phyloP scores from a whole-genome alignment of 2,888 invertebrate genomes.

The Torymus texanus region DNA sequence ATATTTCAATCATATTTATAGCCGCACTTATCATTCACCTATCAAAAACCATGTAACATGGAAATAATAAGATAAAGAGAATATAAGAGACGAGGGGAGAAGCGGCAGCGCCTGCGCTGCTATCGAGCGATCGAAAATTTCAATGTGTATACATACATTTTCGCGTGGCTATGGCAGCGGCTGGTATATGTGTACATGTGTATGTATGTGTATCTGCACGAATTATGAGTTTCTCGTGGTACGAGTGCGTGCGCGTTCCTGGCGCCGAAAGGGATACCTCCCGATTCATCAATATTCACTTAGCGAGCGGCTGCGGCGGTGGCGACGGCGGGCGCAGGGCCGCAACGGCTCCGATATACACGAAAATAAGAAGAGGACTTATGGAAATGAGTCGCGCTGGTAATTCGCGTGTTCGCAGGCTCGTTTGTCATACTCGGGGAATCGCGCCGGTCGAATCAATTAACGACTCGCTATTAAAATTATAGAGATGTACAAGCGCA shows the following conservation, averaged over 20 bases:
- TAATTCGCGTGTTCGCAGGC: slow-evolving; percentile 45
- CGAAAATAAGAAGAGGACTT: slow-evolving; percentile 50
- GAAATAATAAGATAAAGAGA: slow-evolving; percentile 7
- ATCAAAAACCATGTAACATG: slow-evolving; percentile 4
- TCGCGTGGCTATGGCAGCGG: too few species aligned
- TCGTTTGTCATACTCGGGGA: slow-evolving; percentile 38
- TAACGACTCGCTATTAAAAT: slow-evolving; percentile 46
- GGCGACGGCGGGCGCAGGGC: neutral
- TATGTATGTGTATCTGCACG: neutral
- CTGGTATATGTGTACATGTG: neutral
- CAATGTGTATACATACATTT: slow-evolving; percentile 4
- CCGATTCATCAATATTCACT: slow-evolving; percentile 54
- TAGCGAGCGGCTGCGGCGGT: slow-evolving; percentile 28
- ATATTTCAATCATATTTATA: too few species aligned
- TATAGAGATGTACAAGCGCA: slow-evolving; percentile 31
- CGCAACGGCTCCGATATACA: slow-evolving; percentile 22
- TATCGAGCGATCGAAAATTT: slow-evolving; percentile 43
- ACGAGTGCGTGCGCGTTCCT: neutral
- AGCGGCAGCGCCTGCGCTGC: neutral
- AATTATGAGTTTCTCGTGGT: slow-evolving; percentile 33
- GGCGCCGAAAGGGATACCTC: slow-evolving; percentile 41
- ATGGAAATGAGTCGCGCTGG: slow-evolving; percentile 42
- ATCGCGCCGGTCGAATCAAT: slow-evolving; percentile 34
- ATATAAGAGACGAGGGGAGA: neutral
- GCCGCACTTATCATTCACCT: slow-evolving; percentile 2